Evolutionary conservation across 2,888 invertebrate genomes (phyloP).

Genomic region (Campoplex capitator): DNA sequence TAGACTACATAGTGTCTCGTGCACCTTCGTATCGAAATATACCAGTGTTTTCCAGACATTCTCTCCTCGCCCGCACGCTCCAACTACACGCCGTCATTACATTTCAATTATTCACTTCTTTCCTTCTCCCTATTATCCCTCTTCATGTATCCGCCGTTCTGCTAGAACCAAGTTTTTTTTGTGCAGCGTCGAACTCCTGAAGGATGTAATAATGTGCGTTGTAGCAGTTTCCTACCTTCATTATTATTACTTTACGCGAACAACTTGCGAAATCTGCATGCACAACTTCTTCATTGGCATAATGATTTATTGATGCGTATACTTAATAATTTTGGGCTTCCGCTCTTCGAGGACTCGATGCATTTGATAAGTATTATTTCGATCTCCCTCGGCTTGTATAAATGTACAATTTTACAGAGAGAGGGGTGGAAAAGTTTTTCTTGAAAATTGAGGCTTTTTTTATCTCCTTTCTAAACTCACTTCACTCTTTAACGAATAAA

Average conservation of each 20-base stretch:
- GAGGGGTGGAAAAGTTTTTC: neutral
- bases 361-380: neutral
- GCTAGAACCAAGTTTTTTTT: neutral
- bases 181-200: neutral
- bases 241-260: neutral
- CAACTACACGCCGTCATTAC: slow-evolving; percentile 60
- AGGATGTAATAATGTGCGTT: neutral
- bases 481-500: neutral
- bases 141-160: neutral
- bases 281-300: neutral
- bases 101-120: slow-evolving; percentile 59
- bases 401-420: neutral
- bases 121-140: slow-evolving; percentile 7
- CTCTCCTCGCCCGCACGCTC: neutral
- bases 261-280: neutral
- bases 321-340: neutral
- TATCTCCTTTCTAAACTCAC: neutral
- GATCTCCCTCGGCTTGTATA: neutral
- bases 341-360: neutral
- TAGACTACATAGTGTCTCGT: slow-evolving; percentile 9
- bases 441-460: neutral
- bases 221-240: neutral
- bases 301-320: neutral
- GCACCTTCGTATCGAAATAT: slow-evolving; percentile 35
- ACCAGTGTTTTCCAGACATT: slow-evolving; percentile 52